phyloP scores from a whole-genome alignment of 1,140 invertebrate species.

The Diprion similis region DNA sequence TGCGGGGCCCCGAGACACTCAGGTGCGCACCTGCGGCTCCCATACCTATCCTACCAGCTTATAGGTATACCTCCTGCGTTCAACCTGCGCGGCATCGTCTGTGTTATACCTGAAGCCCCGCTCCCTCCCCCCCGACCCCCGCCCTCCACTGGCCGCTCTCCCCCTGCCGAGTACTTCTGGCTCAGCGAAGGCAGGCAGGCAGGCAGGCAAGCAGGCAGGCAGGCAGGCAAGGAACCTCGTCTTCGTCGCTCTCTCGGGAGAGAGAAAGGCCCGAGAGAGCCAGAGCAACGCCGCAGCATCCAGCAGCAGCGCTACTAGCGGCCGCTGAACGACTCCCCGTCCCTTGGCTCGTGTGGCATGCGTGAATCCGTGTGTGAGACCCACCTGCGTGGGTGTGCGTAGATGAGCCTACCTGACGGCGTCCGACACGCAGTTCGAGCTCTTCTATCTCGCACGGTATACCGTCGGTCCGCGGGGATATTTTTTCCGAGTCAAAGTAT shows the following conservation, averaged over 20 bases:
- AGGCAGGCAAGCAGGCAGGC: not conserved
- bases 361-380: slow-evolving; percentile 28
- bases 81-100: slow-evolving; percentile 53
- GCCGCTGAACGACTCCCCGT: slow-evolving; percentile 54
- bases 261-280: slow-evolving; percentile 2
- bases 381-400: slow-evolving; percentile 50
- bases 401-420: slow-evolving; percentile 57
- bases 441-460: slow-evolving; percentile 1
- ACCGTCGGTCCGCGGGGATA: not conserved
- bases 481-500: not conserved
- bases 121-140: slow-evolving; percentile 30
- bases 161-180: slow-evolving; percentile 11
- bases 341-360: slow-evolving; percentile 27
- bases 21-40: slow-evolving; percentile 24
- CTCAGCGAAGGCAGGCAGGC: not conserved
- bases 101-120: slow-evolving; percentile 27
- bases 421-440: slow-evolving; percentile 56
- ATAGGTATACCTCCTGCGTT: slow-evolving; percentile 50
- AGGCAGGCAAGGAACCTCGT: not conserved
- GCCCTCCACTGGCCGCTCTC: slow-evolving; percentile 19
- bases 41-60: slow-evolving; percentile 47
- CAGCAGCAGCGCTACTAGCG: slow-evolving; percentile 62
- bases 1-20: not conserved
- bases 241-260: slow-evolving; percentile 18
- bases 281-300: slow-evolving; percentile 51